Evolutionary conservation across 2,888 invertebrate genomes (phyloP).

Genomic region (Athetis lepigone): DNA sequence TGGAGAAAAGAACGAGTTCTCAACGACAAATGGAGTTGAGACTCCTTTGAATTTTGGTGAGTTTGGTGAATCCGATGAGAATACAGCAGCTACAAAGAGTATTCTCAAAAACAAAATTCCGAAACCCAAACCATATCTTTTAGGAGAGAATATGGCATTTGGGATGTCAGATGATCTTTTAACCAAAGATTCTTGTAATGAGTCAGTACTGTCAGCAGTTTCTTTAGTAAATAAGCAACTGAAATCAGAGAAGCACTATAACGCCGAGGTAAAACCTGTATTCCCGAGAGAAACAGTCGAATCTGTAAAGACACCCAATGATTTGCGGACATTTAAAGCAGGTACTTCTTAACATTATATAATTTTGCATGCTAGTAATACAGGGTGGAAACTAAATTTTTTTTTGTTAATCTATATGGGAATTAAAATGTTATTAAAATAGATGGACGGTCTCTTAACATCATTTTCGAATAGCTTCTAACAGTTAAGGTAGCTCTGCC

Average conservation of each 20-base stretch:
- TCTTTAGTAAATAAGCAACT: slow-evolving; percentile 84
- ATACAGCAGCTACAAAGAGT: slow-evolving; percentile 91
- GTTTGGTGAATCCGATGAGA: slow-evolving; percentile 85
- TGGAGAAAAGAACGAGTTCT: slow-evolving; percentile 85
- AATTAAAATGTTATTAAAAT: too few species aligned
- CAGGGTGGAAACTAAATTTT: too few species aligned
- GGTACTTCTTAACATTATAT: slow-evolving; percentile 67
- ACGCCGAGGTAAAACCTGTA: slow-evolving; percentile 68
- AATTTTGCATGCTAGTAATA: slow-evolving; percentile 5
- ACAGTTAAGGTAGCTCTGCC: too few species aligned
- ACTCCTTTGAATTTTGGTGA: slow-evolving; percentile 70
- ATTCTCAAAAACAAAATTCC: slow-evolving; percentile 94
- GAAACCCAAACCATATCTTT: slow-evolving; percentile 94
- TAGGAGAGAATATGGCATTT: slow-evolving; percentile 92
- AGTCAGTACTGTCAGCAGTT: slow-evolving; percentile 75
- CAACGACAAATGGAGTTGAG: slow-evolving; percentile 63
- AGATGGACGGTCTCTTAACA: too few species aligned
- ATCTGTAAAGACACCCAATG: slow-evolving; percentile 64
- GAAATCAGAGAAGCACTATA: slow-evolving; percentile 72
- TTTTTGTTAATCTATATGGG: too few species aligned
- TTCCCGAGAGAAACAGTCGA: slow-evolving; percentile 66
- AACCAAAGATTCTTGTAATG: slow-evolving; percentile 63
- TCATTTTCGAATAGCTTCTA: too few species aligned
- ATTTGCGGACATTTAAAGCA: slow-evolving; percentile 76
- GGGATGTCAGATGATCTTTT: slow-evolving; percentile 71